Base-by-base conservation (phyloP, 2,888 invertebrate species). In the Eilema griseolum region DNA sequence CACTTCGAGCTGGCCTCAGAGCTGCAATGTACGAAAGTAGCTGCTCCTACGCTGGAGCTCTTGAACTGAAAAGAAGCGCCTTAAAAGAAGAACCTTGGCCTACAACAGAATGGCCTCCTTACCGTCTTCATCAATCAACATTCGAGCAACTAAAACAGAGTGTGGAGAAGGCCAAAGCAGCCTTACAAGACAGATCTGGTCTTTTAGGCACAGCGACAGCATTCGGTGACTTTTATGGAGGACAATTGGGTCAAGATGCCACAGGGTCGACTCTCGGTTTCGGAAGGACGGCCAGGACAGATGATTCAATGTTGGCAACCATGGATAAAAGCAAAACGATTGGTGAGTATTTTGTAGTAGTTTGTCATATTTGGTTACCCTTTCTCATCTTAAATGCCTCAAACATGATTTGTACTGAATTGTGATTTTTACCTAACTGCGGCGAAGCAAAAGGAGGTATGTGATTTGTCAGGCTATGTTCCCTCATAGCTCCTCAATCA, bases 111-210 rank as follows among this genome's bases (percentile, higher is more conserved):
- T 97, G 97, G 97, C 97, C 97, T 0, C 96, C 96, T 0, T 98
- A 98, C 91, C 96, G 98, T 63, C 97, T 98, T 73, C 97, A 97
- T 89, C 98, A 98, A 84, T 98, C 98, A 77, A 98, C 98, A 16
- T 98, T 98, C 95, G 98, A 98, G 87, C 98, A 98, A 89, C 94
- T 98, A 75, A 98, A 98, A 86, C 98, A 98, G 90, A 98, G 98
- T 86, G 98, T 98, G 61, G 98, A 98, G 89, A 98, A 98, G 88
- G 98, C 98, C 61, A 98, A 98, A 89, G 98, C 98, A 0, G 98
- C 98, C 0, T 94, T 98, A 63, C 97, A 97, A 89, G 97, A 97
- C 89, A 82, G 95, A 20, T 97, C 97, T 56, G 96, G 97, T 16
- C 96, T 97, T 80, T 95, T 97, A 75, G 97, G 97, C 0, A 96